A percentile compares a stretch with the other conserved stretches of the same genome.
phyloP scores from a whole-genome alignment of 2,888 invertebrate species.

The Calameuta pallipes region DNA sequence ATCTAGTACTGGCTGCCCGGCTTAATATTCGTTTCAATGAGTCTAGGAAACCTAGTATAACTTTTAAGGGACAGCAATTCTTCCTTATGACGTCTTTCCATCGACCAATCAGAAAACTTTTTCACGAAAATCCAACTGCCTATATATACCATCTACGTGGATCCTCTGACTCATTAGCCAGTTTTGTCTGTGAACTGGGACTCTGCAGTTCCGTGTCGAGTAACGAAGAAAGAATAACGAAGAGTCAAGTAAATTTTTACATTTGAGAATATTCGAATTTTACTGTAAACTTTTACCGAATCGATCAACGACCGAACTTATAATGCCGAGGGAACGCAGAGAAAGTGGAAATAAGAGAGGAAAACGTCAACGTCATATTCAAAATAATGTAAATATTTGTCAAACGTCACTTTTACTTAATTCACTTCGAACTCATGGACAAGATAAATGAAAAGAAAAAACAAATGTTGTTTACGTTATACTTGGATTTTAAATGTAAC shows the following conservation, averaged over 20 bases:
- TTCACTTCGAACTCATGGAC: neutral
- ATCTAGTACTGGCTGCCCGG: neutral
- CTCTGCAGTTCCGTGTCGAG: neutral
- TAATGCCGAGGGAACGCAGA: conserved; percentile 1
- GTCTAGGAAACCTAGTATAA: neutral
- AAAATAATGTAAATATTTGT: neutral
- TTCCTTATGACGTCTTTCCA: neutral
- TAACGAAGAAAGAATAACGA: neutral
- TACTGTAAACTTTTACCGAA: neutral
- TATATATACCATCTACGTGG: neutral
- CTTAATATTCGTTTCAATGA: neutral
- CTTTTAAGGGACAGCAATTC: neutral
- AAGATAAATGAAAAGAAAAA: neutral
- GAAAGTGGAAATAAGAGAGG: neutral
- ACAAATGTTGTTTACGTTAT: neutral
- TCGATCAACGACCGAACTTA: neutral
- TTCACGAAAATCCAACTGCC: neutral
- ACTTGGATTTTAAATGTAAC: neutral
- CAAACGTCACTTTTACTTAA: neutral
- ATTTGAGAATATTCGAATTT: neutral
- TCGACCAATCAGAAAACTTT: conserved; percentile 1
- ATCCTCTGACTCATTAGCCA: neutral
- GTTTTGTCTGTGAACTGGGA: neutral
- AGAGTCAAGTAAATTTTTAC: neutral
- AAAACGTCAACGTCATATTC: neutral